A percentile compares a stretch with the other conserved stretches of the same genome.
phyloP scores from a whole-genome alignment of 1,140 invertebrate species.

The Habropoda laboriosa region DNA sequence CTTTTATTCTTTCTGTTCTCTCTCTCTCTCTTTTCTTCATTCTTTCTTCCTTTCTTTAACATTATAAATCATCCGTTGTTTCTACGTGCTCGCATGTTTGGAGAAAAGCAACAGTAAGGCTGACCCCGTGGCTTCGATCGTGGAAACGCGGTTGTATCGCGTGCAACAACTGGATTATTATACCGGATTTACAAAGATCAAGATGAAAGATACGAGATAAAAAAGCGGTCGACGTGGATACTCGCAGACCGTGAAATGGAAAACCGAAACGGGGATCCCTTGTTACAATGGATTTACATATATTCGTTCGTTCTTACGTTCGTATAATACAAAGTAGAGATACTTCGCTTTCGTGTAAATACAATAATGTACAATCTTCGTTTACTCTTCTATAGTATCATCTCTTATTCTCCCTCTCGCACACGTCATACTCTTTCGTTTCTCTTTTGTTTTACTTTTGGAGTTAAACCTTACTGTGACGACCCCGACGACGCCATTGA shows the following conservation, averaged over 20 bases:
- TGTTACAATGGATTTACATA: neutral
- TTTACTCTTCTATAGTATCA: neutral
- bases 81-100: too few species aligned
- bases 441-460: slow-evolving; percentile 61
- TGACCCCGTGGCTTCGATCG: too few species aligned
- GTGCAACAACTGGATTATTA: too few species aligned
- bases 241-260: slow-evolving; percentile 6
- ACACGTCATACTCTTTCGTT: slow-evolving; percentile 10
- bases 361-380: slow-evolving; percentile 79
- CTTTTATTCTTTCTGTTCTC: neutral
- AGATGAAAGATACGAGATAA: neutral
- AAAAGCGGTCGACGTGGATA: neutral
- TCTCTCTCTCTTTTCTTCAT: neutral
- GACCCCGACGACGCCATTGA: slow-evolving; percentile 43
- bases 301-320: slow-evolving; percentile 19
- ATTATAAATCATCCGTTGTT: neutral
- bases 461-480: slow-evolving; percentile 79
- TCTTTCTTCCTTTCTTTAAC: neutral
- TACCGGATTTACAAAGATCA: neutral
- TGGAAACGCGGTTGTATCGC: too few species aligned
- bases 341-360: slow-evolving; percentile 74
- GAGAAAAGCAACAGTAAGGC: too few species aligned
- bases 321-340: slow-evolving; percentile 56
- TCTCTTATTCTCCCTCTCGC: neutral
- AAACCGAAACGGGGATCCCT: slow-evolving; percentile 1